Evolutionary conservation across 2,888 invertebrate species (phyloP), one percentile per base, ranked within the genome.

Genomic region (Onthophagus sagittarius): DNA sequence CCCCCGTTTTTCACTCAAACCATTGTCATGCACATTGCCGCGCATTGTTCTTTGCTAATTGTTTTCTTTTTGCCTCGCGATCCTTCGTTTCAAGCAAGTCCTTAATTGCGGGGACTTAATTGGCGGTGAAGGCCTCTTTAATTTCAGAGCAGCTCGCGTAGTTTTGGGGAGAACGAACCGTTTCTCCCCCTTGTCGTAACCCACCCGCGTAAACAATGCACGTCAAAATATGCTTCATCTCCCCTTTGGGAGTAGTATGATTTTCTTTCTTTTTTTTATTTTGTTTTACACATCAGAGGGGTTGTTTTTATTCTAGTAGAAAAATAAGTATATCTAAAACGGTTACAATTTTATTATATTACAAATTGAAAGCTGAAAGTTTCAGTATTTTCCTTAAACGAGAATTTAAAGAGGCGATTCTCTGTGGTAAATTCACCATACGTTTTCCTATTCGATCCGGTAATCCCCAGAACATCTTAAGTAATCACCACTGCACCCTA

Each of bases 1-100:
- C 62, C 62, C 64, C 64, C 64, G 64, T 64, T 64, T 64, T 23
- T 23, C 39, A 53, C 67, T 67, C 15, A n/a, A 23, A 6, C 67
- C 67, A 67, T 74, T 76, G 73, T 74, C 73, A 74, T 74, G 74
- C 73, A 75, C 71, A 75, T 75, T 64, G 72, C 67, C 32, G 31
- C 70, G 69, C 72, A 76, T 76, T 76, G 76, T 76, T 76, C 76
- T 70, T 71, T 72, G 63, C 73, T 74, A 74, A 76, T 74, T 76
- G 75, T 76, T 74, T 76, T 76, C 73, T 74, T 70, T 73, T 65
- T 67, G 53, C 32, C 23, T 23, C 3, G 39, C 39, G 39, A 11
- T 53, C 39, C 39, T 53, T 53, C 67, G 67, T 32, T 67, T 32
- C 31, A 14, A 32, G 67, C 67, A 31, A 32, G 23, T 13, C 67